These are phyloP conservation scores for Grammomys surdaster DNA, from an alignment of 2,113 vertebrate genomes.

Conservation along the genomic window DNA sequence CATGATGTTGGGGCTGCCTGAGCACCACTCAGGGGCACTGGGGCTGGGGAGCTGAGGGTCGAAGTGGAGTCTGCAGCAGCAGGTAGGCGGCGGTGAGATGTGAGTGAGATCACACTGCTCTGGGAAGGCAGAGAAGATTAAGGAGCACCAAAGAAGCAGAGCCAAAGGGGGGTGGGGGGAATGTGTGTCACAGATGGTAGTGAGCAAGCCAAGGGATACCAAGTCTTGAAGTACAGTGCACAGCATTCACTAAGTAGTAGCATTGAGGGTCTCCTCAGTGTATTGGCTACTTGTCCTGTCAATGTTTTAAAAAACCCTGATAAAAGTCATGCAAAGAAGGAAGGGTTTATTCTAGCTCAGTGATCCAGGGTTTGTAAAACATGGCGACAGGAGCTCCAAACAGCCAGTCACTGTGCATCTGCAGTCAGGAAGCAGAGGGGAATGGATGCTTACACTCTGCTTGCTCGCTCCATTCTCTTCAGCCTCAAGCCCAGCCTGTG, in stretches of 20 bases:
- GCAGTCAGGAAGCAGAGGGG: not conserved
- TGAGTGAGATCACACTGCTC: not conserved
- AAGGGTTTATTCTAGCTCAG: not conserved
- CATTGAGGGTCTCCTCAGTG: not conserved
- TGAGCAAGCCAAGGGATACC: not conserved
- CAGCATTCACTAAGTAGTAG: not conserved
- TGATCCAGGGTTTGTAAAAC: not conserved
- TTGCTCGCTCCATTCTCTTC: not conserved
- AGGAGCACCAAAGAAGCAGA: not conserved
- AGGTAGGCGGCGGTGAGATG: not conserved
- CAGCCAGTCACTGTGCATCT: not conserved
- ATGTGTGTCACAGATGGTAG: not conserved
- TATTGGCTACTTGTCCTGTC: not conserved
- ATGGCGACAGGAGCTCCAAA: not conserved
- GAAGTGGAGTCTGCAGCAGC: not conserved
- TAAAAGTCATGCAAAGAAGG: not conserved
- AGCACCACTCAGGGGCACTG: not conserved
- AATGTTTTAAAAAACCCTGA: not conserved
- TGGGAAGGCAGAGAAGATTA: not conserved
- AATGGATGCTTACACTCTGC: not conserved
- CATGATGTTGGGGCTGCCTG: not conserved
- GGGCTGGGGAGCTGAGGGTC: not conserved
- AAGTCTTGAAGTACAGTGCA: not conserved
- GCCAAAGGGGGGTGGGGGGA: not conserved
- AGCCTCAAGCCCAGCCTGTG: not conserved